A percentile compares a stretch with the other conserved stretches of the same genome.
Evolutionary conservation across 1,140 invertebrate genomes (phyloP).

Genomic region (Rhysida immarginata): DNA sequence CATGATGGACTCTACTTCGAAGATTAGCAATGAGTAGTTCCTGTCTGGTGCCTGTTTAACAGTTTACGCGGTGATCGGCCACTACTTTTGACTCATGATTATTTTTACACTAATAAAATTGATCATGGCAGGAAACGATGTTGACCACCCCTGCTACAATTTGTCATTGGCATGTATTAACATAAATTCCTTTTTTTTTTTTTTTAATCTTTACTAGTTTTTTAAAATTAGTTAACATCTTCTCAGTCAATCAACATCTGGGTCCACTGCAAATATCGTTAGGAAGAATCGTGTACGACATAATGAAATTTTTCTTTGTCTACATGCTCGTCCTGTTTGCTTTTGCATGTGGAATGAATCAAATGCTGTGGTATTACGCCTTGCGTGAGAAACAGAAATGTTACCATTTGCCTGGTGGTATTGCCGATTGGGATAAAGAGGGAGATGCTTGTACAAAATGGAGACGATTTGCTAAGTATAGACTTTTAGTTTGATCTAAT

Average conservation of each 20-base stretch:
- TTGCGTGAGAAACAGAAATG: constrained; percentile 71
- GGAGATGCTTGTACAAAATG: constrained; percentile 69
- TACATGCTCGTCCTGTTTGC: constrained; percentile 77
- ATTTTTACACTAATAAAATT: no score
- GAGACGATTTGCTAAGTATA: constrained; percentile 68
- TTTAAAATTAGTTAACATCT: constrained; percentile 85
- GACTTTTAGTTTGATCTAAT: neutral
- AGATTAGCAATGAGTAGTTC: no score
- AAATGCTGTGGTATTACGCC: constrained; percentile 90
- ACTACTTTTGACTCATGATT: no score
- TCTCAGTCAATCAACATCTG: constrained; percentile 85
- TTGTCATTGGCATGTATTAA: no score
- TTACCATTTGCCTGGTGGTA: constrained; percentile 48
- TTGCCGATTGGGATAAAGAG: constrained; percentile 56
- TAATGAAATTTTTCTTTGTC: constrained; percentile 86
- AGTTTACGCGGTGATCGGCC: no score
- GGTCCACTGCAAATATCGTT: constrained; percentile 78
- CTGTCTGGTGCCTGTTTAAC: no score
- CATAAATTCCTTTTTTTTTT: no score
- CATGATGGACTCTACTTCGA: no score
- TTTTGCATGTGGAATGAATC: constrained; percentile 82
- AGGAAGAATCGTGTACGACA: constrained; percentile 82
- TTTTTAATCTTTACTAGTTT: no score
- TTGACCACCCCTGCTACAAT: no score
- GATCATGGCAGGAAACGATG: no score